Percentiles rank a stretch among this genome's conserved stretches.
phyloP scores from a whole-genome alignment of 2,113 vertebrate genomes.

The Hystrix cristata region DNA sequence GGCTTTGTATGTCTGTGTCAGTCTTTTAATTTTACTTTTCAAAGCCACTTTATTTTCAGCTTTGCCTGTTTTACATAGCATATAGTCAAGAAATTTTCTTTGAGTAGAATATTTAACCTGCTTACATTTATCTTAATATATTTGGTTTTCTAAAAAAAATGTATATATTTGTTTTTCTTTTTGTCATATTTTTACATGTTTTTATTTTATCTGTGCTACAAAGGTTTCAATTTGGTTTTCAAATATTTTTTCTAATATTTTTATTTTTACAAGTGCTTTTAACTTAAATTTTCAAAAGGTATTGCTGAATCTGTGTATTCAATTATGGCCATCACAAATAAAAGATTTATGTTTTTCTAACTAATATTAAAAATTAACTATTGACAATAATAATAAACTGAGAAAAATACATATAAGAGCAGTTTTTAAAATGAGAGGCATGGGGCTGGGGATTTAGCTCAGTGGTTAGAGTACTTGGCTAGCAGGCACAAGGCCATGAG shows the following conservation, averaged over 20 bases:
- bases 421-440: neutral
- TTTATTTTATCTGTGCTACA: neutral
- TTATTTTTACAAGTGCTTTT: neutral
- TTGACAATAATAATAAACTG: neutral
- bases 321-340: neutral
- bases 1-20: neutral
- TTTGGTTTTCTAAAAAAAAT: neutral
- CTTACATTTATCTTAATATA: neutral
- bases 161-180: neutral
- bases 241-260: neutral
- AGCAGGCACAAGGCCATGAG: no score
- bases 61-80: neutral
- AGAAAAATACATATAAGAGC: neutral
- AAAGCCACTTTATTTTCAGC: neutral
- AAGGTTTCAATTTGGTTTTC: neutral
- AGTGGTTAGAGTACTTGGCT: no score
- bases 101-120: neutral
- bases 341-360: neutral
- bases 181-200: neutral
- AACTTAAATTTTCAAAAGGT: slow-evolving; percentile 13
- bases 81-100: neutral
- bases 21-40: neutral
- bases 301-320: neutral
- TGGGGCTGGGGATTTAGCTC: no score
- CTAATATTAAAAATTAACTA: neutral